Base-by-base conservation (phyloP, 2,797 vertebrate genomes). In the Sciaenops ocellatus region DNA sequence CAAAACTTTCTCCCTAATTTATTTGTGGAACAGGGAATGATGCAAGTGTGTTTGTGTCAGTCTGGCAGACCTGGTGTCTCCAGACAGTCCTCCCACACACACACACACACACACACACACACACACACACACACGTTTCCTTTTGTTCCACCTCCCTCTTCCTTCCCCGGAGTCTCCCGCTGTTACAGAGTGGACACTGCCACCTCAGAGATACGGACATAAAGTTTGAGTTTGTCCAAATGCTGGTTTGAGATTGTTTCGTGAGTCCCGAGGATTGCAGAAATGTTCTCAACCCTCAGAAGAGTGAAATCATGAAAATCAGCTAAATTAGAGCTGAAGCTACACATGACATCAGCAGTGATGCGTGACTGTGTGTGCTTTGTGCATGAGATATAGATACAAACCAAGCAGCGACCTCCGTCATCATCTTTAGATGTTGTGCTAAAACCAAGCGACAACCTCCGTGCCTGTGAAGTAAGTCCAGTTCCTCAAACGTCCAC, bases 31-130 rank as follows among this genome's bases (percentile, higher is more conserved):
- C 55, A 73, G 50, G 60, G 80, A 80, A 64, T 83, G 74, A 79
- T 82, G 69, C 62, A 55, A 61, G 76, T 79, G 76, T 89, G 87
- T 90, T 85, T 90, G 86, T 87, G 79, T 85, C 63, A 34, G 73
- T 76, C 61, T 78, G 82, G 78, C 71, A 90, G 90, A 92, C 87
- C 77, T 56, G 44, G 44, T 67, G 89, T 92, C 91, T 90, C 84
- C 86, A 90, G 51, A 74, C 78, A 62, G 70, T 11, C 73, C 79
- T 63, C 84, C 64, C 83, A 79, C 85, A 76, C 76, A 56, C 66
- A 71, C 65, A 74, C 54, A 8, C 63, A 30, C 34, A 38, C 28
- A 61, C 50, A 80, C 54, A 79, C 55, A 79, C 73, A 63, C 46
- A 56, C 60, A 79, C 76, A 59, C 46, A 63, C 67, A 61, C 64